A percentile compares a stretch with the other conserved stretches of the same genome.
Evolutionary conservation across 1,140 invertebrate species (phyloP).

Genomic region (Armadillidium nasatum): DNA sequence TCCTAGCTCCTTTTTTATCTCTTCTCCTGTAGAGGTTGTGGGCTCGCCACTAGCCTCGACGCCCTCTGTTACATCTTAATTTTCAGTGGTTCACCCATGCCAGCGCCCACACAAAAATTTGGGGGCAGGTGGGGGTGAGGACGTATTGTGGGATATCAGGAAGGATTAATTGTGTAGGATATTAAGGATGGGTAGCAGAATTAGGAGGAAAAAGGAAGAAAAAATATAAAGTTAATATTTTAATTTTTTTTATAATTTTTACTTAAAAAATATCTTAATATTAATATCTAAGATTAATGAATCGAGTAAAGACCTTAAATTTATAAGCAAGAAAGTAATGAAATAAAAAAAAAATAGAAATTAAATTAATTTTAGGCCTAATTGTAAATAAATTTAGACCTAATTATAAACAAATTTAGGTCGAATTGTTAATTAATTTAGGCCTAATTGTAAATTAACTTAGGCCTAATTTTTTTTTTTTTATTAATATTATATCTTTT

Average conservation of each 20-base stretch:
- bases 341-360: neutral
- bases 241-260: neutral
- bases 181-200: neutral
- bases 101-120: neutral
- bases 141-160: neutral
- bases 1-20: conserved; percentile 49
- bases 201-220: neutral
- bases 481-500: too few relatives aligned
- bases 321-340: neutral
- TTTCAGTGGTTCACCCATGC: neutral
- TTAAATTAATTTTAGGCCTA: neutral
- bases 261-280: neutral
- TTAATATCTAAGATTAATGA: neutral
- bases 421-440: too few relatives aligned
- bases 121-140: neutral
- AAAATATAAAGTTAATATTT: neutral
- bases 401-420: too few relatives aligned
- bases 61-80: conserved; percentile 22
- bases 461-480: too few relatives aligned
- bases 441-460: too few relatives aligned
- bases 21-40: conserved; percentile 44
- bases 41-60: conserved; percentile 31
- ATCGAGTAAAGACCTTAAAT: neutral
- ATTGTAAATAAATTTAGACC: too few relatives aligned
- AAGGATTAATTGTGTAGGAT: neutral